Evolutionary conservation across 2,113 vertebrate species (phyloP).

Genomic region (Cettia cetti): DNA sequence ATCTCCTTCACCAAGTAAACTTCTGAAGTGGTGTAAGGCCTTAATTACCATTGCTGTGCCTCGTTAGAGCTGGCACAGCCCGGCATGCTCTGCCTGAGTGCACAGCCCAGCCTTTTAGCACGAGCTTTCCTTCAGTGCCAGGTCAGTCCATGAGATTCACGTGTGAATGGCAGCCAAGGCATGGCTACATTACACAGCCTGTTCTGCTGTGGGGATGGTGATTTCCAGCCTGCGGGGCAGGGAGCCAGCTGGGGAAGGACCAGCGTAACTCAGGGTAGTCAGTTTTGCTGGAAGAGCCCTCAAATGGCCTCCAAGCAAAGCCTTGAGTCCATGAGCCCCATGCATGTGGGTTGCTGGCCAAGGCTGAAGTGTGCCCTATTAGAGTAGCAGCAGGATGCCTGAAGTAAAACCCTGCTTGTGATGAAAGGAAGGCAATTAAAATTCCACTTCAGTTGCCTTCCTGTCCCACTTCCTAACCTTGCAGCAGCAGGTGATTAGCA

Average conservation of each 20-base stretch:
- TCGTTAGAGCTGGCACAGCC: rapidly evolving
- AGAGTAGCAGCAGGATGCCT: slow-evolving; percentile 35
- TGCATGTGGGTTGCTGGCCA: background rate
- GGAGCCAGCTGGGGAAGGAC: background rate
- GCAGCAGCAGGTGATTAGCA: slow-evolving; percentile 30
- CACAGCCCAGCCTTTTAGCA: background rate
- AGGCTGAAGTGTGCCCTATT: background rate
- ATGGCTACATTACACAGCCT: background rate
- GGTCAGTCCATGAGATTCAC: background rate
- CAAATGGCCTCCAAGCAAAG: background rate
- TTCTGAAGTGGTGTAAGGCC: background rate
- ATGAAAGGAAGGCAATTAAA: slow-evolving; percentile 66
- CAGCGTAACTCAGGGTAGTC: background rate
- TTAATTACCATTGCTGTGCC: background rate
- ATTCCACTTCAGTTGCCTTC: slow-evolving; percentile 48
- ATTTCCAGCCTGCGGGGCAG: background rate
- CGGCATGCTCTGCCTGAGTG: rapidly evolving
- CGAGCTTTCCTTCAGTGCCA: rapidly evolving
- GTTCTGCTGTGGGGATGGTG: background rate
- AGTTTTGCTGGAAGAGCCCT: background rate
- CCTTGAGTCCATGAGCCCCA: background rate
- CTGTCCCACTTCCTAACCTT: slow-evolving; percentile 37
- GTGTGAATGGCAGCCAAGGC: background rate
- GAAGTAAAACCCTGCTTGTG: slow-evolving; percentile 6
- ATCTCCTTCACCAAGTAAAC: background rate